A percentile compares a stretch with the other conserved stretches of the same genome.
Evolutionary conservation across 1,140 invertebrate species (phyloP).

Genomic region (Acromyrmex heyeri): DNA sequence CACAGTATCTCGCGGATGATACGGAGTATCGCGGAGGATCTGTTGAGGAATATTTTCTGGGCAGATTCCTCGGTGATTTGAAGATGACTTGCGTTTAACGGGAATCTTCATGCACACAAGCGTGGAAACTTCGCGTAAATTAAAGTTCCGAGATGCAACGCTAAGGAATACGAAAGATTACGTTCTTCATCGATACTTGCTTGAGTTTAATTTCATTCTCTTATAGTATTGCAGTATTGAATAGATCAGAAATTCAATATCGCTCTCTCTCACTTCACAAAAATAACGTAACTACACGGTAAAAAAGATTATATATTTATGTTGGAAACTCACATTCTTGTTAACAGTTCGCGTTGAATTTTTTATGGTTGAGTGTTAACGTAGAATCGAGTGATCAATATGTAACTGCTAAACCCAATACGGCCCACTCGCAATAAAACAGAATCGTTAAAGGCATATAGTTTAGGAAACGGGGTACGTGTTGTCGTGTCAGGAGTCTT

Average conservation of each 20-base stretch:
- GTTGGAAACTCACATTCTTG: too few species aligned
- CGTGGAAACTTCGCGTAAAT: not conserved
- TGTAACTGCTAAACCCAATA: constrained; percentile 33
- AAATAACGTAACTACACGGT: too few species aligned
- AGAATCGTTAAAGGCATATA: constrained; percentile 57
- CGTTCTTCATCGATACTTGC: not conserved
- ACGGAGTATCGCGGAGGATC: constrained; percentile 26
- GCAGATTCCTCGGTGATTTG: not conserved
- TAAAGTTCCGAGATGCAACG: not conserved
- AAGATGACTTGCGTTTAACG: constrained; percentile 4
- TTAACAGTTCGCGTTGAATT: too few species aligned
- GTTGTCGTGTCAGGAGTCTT: constrained; percentile 49
- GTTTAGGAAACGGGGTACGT: constrained; percentile 48
- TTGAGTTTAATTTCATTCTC: not conserved
- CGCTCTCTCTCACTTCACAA: too few species aligned
- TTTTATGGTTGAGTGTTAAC: too few species aligned
- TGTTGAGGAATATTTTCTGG: constrained; percentile 21
- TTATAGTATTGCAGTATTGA: too few species aligned
- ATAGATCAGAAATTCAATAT: too few species aligned
- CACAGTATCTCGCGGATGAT: constrained; percentile 42
- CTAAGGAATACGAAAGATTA: too few species aligned
- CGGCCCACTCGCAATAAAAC: constrained; percentile 36
- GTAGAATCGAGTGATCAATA: not conserved
- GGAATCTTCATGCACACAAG: not conserved
- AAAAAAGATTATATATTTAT: too few species aligned